Evolutionary conservation across 2,797 vertebrate genomes (phyloP).

Genomic region (Macroramphosus scolopax): DNA sequence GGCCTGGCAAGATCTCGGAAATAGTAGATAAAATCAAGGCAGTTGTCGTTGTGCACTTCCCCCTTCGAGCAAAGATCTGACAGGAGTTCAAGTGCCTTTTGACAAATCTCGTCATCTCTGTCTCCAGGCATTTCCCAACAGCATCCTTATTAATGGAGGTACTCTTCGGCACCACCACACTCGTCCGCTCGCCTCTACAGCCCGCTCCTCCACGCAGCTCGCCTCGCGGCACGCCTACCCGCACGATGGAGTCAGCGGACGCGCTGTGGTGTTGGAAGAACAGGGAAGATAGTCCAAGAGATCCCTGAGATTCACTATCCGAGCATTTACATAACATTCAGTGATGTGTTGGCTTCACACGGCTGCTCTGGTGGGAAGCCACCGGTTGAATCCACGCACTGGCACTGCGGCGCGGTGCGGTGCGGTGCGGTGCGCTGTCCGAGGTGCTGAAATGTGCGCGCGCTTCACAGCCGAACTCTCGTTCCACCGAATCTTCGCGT

Average conservation of each 20-base stretch:
- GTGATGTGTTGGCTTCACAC: constrained; percentile 9
- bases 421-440: constrained; percentile 67
- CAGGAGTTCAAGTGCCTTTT: constrained; percentile 95
- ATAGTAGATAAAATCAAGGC: constrained; percentile 95
- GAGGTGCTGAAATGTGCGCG: constrained; percentile 62
- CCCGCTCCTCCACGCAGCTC: constrained; percentile 54
- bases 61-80: constrained; percentile 94
- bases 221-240: constrained; percentile 61
- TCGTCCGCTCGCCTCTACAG: constrained; percentile 62
- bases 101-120: constrained; percentile 98
- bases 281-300: too few relatives aligned
- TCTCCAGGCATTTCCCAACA: constrained; percentile 98
- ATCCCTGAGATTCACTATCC: too few relatives aligned
- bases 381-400: constrained; percentile 78
- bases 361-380: constrained; percentile 48
- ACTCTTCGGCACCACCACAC: constrained; percentile 76
- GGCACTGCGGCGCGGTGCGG: constrained; percentile 61
- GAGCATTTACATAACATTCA: constrained; percentile 3
- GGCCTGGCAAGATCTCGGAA: constrained; percentile 92
- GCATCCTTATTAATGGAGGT: constrained; percentile 89
- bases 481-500: constrained; percentile 7
- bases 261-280: too few relatives aligned
- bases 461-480: constrained; percentile 27
- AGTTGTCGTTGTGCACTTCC: constrained; percentile 94
- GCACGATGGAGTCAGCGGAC: constrained; percentile 13